Evolutionary conservation across 2,888 invertebrate species (phyloP), one percentile per base, ranked within the genome.

Genomic region (Polymixis flavicincta): DNA sequence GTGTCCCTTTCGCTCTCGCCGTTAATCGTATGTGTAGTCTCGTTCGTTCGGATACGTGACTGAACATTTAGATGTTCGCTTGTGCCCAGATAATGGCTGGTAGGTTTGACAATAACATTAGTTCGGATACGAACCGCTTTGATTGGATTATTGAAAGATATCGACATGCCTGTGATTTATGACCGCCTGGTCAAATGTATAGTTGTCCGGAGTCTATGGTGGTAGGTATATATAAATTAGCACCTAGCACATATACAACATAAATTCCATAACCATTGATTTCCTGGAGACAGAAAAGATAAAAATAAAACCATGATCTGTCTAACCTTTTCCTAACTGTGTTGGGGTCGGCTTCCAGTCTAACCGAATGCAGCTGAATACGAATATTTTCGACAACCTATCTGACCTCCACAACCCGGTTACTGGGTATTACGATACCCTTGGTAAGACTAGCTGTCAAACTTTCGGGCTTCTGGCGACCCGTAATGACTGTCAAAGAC

Each of bases 61-160:
- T 92, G 93, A 93, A 93, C 95, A 95, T 95, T 93, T 92, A 91
- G 93, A 94, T 94, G 92, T 90, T 92, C 92, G 92, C 92, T 93
- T 91, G 89, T 88, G 90, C 90, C 82, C 91, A 92, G 92, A 92
- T 94, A 95, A 95, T 95, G 92, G 94, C 92, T 91, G 89, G 92
- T 92, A 92, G 93, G 93, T 93, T 94, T 94, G 95, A 95, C 95
- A 95, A 95, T 94, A 95, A 95, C 95, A 94, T 95, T 95, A 95
- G 94, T 94, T 92, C 90, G 91, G 91, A 92, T 92, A 91, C 92
- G 92, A 92, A 90, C 91, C 90, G 92, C 92, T 94, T 93, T 95
- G 95, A 95, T 95, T 95, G 94, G 94, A 93, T 94, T 95, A 95
- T 95, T 94, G 94, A 95, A 95, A 94, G 94, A 92, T 92, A 93